These are phyloP conservation scores for Troilus luridus DNA, from an alignment of 2,888 invertebrate species.

Conservation along the genomic window DNA sequence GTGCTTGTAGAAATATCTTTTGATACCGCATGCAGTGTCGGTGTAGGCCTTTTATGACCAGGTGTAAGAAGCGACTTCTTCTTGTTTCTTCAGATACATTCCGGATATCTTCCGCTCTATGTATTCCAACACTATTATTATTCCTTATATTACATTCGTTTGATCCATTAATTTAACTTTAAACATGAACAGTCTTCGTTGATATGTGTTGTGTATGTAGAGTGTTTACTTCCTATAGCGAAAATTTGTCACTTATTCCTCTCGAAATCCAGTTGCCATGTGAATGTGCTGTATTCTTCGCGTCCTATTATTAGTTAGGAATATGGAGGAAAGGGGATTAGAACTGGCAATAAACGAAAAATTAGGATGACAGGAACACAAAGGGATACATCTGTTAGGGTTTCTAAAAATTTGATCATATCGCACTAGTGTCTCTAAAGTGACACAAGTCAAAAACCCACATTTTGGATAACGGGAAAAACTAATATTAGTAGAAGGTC, in stretches of 20 bases:
- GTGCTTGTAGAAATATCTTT: slow-evolving; percentile 35
- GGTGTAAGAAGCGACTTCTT: not conserved
- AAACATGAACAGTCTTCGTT: not conserved
- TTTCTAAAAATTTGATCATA: not conserved
- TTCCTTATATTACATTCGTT: not conserved
- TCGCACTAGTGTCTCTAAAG: no score
- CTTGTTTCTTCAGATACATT: not conserved
- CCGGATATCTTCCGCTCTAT: not conserved
- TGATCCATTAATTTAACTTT: not conserved
- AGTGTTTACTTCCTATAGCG: not conserved
- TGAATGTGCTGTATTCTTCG: not conserved
- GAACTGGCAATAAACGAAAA: not conserved
- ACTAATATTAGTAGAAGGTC: no score
- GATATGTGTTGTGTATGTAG: not conserved
- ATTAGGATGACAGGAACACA: not conserved
- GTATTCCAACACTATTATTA: not conserved
- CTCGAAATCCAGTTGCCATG: not conserved
- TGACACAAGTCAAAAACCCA: no score
- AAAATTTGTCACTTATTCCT: not conserved
- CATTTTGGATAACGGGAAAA: no score
- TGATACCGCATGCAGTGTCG: slow-evolving; percentile 11
- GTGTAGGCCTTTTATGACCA: not conserved
- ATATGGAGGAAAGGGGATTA: not conserved
- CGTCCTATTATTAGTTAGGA: not conserved
- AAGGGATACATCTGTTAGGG: not conserved